phyloP scores from a whole-genome alignment of 2,888 invertebrate species.

The Dynastes hyllus region DNA sequence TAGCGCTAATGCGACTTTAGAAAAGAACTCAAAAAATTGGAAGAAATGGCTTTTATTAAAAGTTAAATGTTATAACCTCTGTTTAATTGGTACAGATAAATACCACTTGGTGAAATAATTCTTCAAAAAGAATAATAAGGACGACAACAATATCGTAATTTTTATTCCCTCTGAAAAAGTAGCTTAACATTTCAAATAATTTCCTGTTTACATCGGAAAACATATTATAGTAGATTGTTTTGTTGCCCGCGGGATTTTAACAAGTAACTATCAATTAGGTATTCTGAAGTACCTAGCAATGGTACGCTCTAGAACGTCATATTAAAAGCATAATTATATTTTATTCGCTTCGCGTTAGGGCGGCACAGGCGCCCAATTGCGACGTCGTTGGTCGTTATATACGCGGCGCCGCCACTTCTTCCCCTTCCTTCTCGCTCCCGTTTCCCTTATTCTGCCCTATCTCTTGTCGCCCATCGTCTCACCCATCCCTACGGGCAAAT shows the following conservation, averaged over 20 bases:
- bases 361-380: slow-evolving; percentile 20
- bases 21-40: too few relatives aligned
- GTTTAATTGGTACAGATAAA: too few relatives aligned
- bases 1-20: too few relatives aligned
- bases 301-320: slow-evolving; percentile 20
- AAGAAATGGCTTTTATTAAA: too few relatives aligned
- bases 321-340: slow-evolving; percentile 45
- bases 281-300: neutral
- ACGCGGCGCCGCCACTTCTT: neutral
- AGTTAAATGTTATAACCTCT: too few relatives aligned
- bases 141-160: too few relatives aligned
- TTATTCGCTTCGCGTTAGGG: slow-evolving; percentile 29
- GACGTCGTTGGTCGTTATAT: slow-evolving; percentile 8
- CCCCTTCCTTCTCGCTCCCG: neutral
- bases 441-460: neutral
- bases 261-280: neutral
- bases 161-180: too few relatives aligned
- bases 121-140: too few relatives aligned
- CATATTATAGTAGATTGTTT: too few relatives aligned
- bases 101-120: too few relatives aligned
- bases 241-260: neutral
- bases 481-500: slow-evolving; percentile 34
- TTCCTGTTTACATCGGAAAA: too few relatives aligned
- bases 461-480: slow-evolving; percentile 38
- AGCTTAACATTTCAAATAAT: too few relatives aligned